A percentile compares a stretch with the other conserved stretches of the same genome.
Conservation (phyloP, 1,140 invertebrate species). For the Tribolium madens region DNA sequence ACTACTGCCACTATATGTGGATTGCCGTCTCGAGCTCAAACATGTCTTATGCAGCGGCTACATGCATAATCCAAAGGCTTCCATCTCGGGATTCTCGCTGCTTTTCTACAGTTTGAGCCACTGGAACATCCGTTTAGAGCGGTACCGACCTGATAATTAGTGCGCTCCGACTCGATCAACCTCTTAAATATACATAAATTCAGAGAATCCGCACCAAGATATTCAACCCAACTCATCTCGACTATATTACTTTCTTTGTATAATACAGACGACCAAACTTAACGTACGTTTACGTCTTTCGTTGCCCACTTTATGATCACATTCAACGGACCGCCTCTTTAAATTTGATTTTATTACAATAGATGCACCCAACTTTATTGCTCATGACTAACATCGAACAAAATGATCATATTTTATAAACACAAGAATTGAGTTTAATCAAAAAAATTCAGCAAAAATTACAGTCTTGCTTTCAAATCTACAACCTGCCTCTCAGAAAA, state of each 20-base stretch:
- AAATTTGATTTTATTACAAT: background rate
- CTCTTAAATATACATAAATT: background rate
- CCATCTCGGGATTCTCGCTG: conserved; percentile 26
- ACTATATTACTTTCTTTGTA: no score
- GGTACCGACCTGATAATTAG: conserved; percentile 13
- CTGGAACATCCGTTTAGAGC: background rate
- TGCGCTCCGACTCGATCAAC: background rate
- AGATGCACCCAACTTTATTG: background rate
- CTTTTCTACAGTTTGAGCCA: conserved; percentile 22
- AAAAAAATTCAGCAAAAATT: no score
- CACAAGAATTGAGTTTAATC: no score
- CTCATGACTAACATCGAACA: background rate
- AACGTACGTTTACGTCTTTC: no score
- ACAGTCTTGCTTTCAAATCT: no score
- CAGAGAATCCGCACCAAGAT: no score
- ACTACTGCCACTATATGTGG: conserved; percentile 49
- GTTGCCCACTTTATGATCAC: background rate
- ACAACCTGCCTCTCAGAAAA: no score
- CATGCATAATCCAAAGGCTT: conserved; percentile 50
- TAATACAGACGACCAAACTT: no score
- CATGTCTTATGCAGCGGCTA: conserved; percentile 51
- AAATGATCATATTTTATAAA: background rate
- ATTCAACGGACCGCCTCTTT: background rate
- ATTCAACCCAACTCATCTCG: no score
- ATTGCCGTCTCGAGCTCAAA: conserved; percentile 48